Base-by-base conservation (phyloP, 2,113 vertebrate genomes). In the Phalacrocorax aristotelis region DNA sequence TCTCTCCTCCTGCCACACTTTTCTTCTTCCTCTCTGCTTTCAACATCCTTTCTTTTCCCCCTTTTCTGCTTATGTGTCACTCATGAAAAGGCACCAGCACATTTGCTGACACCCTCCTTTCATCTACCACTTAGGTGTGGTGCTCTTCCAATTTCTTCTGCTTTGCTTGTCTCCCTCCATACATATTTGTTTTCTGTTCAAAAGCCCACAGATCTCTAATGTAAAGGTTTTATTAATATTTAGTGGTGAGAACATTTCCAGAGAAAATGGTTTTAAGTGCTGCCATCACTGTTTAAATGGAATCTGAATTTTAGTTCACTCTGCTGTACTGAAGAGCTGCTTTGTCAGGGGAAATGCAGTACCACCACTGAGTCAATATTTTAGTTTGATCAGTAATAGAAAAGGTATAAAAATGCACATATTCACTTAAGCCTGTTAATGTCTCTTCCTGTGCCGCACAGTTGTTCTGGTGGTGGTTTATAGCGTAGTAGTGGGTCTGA, bases 191-290 rank as follows among this genome's bases (percentile, higher is more conserved):
- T 92, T 84, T 83, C 87, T 76, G 85, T 90, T 64, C 81, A 69
- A 69, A 79, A 32, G 54, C 48, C 49, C 21, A 11, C 49, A 68
- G 72, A 76, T 38, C 61, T 92, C 72, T 84, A 44, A 64, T n/a
- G 44, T 69, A 83, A 94, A 93, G 68, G 54, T 83, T 91, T 96
- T 95, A 90, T 90, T 96, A 95, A 86, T 90, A 88, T 88, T 91
- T 90, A 95, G 89, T 80, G 48, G 58, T 62, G 85, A 76, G 70
- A 87, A 64, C 74, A 15, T 85, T 92, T 89, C 65, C 81, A 93
- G 69, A 76, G 80, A 78, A 91, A 72, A 74, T 82, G 49, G 29
- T 49, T 89, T 89, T 61, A 93, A 95, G 65, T 85, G 89, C 77
- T 91, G 66, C 75, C 78, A 42, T 87, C 58, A 4, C 58, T 51